Percentiles rank a stretch among this genome's conserved stretches.
phyloP scores from a whole-genome alignment of 2,113 vertebrate species.

The Xyliphius kryptos region DNA sequence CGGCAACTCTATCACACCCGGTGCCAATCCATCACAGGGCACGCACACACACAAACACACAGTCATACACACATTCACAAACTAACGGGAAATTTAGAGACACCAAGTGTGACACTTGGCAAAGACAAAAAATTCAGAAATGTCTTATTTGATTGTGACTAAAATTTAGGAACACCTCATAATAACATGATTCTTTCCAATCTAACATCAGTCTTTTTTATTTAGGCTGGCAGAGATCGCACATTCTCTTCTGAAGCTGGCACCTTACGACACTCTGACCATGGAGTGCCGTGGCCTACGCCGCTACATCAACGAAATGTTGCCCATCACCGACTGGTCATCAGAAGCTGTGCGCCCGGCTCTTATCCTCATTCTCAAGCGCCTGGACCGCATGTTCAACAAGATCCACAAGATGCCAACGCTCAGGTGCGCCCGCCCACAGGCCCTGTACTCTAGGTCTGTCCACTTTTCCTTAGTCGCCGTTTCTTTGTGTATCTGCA shows the following conservation, averaged over 20 bases:
- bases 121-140: no score
- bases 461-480: slow-evolving; percentile 48
- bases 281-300: slow-evolving; percentile 95
- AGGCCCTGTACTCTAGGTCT: slow-evolving; percentile 69
- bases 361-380: slow-evolving; percentile 96
- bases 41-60: no score
- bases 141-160: no score
- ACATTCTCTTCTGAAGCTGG: slow-evolving; percentile 92
- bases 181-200: background rate
- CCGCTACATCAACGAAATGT: slow-evolving; percentile 96
- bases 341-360: slow-evolving; percentile 91
- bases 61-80: no score
- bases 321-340: slow-evolving; percentile 97
- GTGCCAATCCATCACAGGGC: no score
- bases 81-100: no score
- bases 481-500: slow-evolving; percentile 21
- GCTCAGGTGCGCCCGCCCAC: slow-evolving; percentile 84
- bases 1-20: no score
- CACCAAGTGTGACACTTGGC: no score
- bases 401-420: slow-evolving; percentile 99
- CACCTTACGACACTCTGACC: slow-evolving; percentile 93
- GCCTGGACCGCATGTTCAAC: slow-evolving; percentile 99
- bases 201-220: background rate
- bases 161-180: no score
- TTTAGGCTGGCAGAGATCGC: slow-evolving; percentile 95